phyloP scores from a whole-genome alignment of 2,888 invertebrate species.

The Archaeoteleia sp. region DNA sequence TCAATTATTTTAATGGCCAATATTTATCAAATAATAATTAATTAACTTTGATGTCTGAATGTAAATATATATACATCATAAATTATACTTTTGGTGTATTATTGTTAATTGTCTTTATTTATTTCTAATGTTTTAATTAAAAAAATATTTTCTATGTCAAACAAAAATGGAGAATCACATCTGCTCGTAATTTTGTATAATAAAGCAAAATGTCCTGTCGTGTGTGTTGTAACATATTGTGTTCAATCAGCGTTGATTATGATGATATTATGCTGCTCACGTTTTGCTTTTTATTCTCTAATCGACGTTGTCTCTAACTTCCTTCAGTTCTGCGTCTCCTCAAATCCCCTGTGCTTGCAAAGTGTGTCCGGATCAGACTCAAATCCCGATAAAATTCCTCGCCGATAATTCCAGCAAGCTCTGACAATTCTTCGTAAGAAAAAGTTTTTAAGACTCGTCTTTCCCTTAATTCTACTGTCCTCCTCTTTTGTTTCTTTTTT shows the following conservation, averaged over 20 bases:
- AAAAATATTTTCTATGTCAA: too few relatives aligned
- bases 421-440: conserved; percentile 48
- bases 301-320: conserved; percentile 39
- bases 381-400: conserved; percentile 56
- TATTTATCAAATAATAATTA: too few relatives aligned
- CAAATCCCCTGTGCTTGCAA: conserved; percentile 50
- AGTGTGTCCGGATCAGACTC: conserved; percentile 57
- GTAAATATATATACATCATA: too few relatives aligned
- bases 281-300: conserved; percentile 54
- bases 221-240: conserved; percentile 23
- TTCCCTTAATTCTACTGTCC: conserved; percentile 29
- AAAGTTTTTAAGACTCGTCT: conserved; percentile 46
- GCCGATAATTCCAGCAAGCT: conserved; percentile 56
- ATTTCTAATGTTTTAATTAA: too few relatives aligned
- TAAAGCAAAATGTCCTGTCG: too few relatives aligned
- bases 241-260: conserved; percentile 40
- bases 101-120: too few relatives aligned
- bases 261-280: conserved; percentile 32
- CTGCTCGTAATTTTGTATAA: too few relatives aligned
- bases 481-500: too few relatives aligned
- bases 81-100: too few relatives aligned
- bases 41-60: too few relatives aligned
- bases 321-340: conserved; percentile 22
- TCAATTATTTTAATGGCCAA: too few relatives aligned
- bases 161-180: too few relatives aligned